Base-by-base conservation (phyloP, 1,140 invertebrate genomes). In the Dendrolimus punctatus region DNA sequence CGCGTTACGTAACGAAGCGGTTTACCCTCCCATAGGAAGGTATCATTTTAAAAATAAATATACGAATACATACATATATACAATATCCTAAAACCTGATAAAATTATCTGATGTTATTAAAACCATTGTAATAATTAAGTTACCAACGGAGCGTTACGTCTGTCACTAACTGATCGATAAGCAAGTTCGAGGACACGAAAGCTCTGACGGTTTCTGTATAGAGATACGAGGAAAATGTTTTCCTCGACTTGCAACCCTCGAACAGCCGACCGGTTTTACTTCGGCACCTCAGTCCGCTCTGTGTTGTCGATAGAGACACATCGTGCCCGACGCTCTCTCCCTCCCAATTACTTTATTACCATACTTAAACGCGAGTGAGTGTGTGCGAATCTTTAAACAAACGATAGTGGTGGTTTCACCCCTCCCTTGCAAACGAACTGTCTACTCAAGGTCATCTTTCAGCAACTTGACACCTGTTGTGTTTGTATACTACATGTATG, bases 281-380 rank as follows among this genome's bases (percentile, higher is more conserved):
- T 58, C 53, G 61, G 40, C 60, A 67, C 23, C 61, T 80, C 73
- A 84, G 79, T 84, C 64, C 76, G 61, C 71, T 60, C 62, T 55
- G 69, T 58, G 64, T 68, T 73, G 66, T 60, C 51, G 65, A 49
- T 57, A 54, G 66, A 50, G 57, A 49, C 53, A 65, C 66, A 70
- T 69, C 67, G 63, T 58, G 64, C 60, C 10, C 58, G 55, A 51
- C 51, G 51, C 53, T 58, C 59, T 60, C 58, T 55, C 49, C 45
- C 55, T 48, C 45, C 52, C 49, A 60, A 60, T 65, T 62, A 60
- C 56, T 64, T 55, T 65, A 69, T 63, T 60, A 58, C 49, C 57
- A 71, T 71, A 67, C 57, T 68, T 23, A 64, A 64, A 59, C 68
- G 74, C 71, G 76, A 70, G 76, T 77, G 76, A 66, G 69, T 71